These are phyloP conservation scores for Etheostoma cragini DNA, from an alignment of 2,113 vertebrate species.

Conservation along the genomic window DNA sequence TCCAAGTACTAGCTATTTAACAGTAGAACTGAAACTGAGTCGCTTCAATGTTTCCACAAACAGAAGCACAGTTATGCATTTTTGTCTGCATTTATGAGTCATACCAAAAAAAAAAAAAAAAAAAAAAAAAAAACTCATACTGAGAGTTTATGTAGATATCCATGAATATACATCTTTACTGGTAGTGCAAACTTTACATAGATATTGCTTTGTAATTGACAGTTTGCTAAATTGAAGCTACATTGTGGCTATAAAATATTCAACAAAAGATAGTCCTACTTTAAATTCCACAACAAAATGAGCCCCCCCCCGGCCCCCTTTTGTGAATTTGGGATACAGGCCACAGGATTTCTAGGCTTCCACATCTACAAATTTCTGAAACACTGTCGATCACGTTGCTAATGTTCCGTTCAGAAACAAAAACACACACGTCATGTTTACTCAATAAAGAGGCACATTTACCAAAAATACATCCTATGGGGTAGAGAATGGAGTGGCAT, in stretches of 20 bases:
- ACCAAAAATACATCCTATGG: slow-evolving; percentile 7
- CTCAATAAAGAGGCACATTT: background rate
- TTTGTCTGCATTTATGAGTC: slow-evolving; percentile 42
- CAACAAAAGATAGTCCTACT: background rate
- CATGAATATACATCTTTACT: slow-evolving; percentile 13
- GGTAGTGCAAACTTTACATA: background rate
- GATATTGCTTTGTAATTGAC: too few species aligned
- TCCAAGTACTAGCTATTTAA: background rate
- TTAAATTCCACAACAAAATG: background rate
- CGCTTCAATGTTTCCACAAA: too few species aligned
- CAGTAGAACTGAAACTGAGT: background rate
- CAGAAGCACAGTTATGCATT: background rate
- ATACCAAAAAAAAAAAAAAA: background rate
- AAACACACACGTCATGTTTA: background rate
- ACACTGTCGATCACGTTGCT: background rate
- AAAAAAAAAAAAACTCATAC: background rate
- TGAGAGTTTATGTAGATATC: background rate
- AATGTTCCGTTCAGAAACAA: background rate
- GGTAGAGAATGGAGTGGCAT: slow-evolving; percentile 6
- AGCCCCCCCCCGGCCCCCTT: background rate
- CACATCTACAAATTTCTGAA: background rate
- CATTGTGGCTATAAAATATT: background rate
- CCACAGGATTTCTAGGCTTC: background rate
- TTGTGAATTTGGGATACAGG: background rate
- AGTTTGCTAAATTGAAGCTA: background rate